These are phyloP conservation scores for Cyclopterus lumpus DNA, from an alignment of 2,797 vertebrate genomes.

Conservation along the genomic window DNA sequence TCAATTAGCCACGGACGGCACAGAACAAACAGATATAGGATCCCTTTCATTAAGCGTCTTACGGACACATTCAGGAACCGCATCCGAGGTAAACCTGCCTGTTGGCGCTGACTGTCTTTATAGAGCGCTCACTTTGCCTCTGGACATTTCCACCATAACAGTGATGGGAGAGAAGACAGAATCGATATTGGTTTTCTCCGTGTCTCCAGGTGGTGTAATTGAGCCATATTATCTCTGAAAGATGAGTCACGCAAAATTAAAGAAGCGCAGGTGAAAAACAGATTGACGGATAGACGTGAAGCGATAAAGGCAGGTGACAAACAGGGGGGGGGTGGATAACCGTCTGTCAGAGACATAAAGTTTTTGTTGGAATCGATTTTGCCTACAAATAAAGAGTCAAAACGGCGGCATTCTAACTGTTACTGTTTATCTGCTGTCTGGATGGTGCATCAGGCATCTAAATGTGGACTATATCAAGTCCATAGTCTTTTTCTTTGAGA, in stretches of 20 bases:
- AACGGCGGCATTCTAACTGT: conserved; percentile 13
- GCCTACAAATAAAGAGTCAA: conserved; percentile 18
- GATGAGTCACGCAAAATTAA: conserved; percentile 46
- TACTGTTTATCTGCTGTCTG: conserved; percentile 16
- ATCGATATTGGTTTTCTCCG: conserved; percentile 57
- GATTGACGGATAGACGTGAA: conserved; percentile 37
- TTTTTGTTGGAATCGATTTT: conserved; percentile 41
- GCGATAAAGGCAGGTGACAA: conserved; percentile 53
- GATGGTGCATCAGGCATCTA: background rate
- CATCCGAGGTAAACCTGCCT: conserved; percentile 3
- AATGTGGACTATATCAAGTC: background rate
- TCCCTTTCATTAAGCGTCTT: conserved; percentile 39
- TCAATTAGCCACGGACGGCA: conserved; percentile 66
- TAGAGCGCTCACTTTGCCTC: conserved; percentile 13
- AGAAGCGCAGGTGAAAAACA: conserved; percentile 40
- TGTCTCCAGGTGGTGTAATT: conserved; percentile 54
- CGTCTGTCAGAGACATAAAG: conserved; percentile 19
- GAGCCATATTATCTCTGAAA: conserved; percentile 52
- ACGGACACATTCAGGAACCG: background rate
- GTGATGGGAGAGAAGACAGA: conserved; percentile 45
- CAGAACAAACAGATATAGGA: conserved; percentile 48
- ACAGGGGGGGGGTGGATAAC: conserved; percentile 1
- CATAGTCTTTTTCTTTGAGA: background rate
- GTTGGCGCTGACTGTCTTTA: conserved; percentile 14
- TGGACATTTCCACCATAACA: conserved; percentile 35